Base-by-base conservation (phyloP, 1,140 invertebrate species). In the Harlomillsia oculata region DNA sequence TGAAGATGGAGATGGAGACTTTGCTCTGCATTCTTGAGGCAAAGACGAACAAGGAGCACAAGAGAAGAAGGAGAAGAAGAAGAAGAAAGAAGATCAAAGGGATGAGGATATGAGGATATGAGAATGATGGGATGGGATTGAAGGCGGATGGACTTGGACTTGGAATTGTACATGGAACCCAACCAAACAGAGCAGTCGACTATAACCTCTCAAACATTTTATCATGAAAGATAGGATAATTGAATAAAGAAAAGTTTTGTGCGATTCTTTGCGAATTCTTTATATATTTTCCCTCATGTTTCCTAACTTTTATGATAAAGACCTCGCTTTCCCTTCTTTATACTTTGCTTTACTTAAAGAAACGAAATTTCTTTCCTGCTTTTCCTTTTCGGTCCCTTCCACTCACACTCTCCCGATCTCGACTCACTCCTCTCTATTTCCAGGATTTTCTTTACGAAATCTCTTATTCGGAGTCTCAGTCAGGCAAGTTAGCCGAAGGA, bases 201-300 rank as follows among this genome's bases (percentile, higher is more conserved):
- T 23, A 8, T 51, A 20, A 51, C 56, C 56, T 49, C 56, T 58
- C 56, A 59, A 59, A 59, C 57, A 59, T 62, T 62, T 57, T 62
- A 62, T 62, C 59, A 57, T 62, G 51, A 59, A 52, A 62, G 60
- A 62, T 62, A 62, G 60, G 53, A 58, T 62, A 62, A 62, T 62
- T 62, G 60, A 62, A 62, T 62, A 56, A 62, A 57, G 54, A 59
- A 62, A 62, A 62, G 56, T 62, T 62, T 62, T 62, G 45, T 62
- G 55, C 60, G 41, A 62, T 59, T 59, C 55, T 53, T 56, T 43
- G 50, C 56, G 55, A 59, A 58, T 62, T 62, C 60, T 62, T 62
- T 57, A 53, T 56, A 45, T 57, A 53, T 57, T 62, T 53, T 50
- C 30, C 43, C 32, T 51, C 46, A 49, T 55, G 37, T 49, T 53